phyloP scores from a whole-genome alignment of 2,113 vertebrate genomes.

The Calidris pugnax region DNA sequence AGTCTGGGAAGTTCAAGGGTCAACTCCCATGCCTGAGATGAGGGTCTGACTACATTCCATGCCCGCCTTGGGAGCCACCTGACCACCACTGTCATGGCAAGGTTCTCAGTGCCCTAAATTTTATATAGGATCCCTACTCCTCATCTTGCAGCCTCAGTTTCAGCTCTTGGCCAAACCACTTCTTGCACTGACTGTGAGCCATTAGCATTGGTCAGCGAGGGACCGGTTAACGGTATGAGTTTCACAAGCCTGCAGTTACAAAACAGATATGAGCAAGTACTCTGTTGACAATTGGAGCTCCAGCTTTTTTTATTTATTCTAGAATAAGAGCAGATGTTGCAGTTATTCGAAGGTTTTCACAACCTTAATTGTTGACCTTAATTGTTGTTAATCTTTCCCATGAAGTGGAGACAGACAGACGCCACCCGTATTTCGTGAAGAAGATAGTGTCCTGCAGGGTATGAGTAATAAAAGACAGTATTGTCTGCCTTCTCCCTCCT shows the following conservation, averaged over 20 bases:
- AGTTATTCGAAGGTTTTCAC: conserved; percentile 52
- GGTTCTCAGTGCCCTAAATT: neutral
- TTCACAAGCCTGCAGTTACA: conserved; percentile 32
- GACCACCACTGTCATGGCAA: neutral
- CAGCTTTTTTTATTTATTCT: conserved; percentile 50
- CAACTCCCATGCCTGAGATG: neutral
- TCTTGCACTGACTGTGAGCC: neutral
- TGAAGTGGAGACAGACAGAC: conserved; percentile 55
- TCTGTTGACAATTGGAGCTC: conserved; percentile 10
- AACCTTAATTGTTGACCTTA: conserved; percentile 56
- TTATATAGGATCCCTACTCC: neutral
- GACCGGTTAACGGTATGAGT: neutral
- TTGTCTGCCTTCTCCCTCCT: conserved; percentile 28
- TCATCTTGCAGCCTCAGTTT: neutral
- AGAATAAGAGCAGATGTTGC: conserved; percentile 43
- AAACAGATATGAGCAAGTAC: conserved; percentile 39
- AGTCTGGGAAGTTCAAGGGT: neutral
- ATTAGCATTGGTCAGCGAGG: fast-evolving
- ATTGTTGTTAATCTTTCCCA: conserved; percentile 55
- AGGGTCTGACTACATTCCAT: neutral
- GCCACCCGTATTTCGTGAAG: neutral
- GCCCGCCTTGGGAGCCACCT: fast-evolving
- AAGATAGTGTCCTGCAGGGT: conserved; percentile 37
- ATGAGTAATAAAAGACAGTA: conserved; percentile 43
- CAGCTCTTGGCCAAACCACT: neutral